These are phyloP conservation scores for Chaetorhynchus papuensis DNA, from an alignment of 2,113 vertebrate species.

Conservation along the genomic window DNA sequence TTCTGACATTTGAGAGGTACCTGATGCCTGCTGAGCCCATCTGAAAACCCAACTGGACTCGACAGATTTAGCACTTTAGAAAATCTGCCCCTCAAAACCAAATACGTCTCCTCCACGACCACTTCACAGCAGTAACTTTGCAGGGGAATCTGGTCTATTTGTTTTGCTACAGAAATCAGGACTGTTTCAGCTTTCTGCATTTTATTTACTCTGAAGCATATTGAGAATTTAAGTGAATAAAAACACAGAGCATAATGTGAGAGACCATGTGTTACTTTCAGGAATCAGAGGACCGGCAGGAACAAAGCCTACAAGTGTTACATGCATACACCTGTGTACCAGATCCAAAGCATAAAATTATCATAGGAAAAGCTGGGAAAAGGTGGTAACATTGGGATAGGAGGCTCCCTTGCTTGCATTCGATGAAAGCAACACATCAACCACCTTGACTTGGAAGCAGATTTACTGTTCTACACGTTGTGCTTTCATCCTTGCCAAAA, in stretches of 20 bases:
- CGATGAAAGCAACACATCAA: background rate
- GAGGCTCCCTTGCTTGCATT: background rate
- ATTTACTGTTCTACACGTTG: constrained; percentile 3
- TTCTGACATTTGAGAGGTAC: background rate
- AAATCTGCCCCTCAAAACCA: background rate
- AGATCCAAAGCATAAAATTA: background rate
- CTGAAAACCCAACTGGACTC: background rate
- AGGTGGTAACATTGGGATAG: background rate
- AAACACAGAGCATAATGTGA: background rate
- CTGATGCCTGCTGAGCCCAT: background rate
- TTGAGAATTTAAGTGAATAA: background rate
- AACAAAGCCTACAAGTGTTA: background rate
- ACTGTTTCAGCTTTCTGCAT: background rate
- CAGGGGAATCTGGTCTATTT: background rate
- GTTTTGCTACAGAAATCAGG: background rate
- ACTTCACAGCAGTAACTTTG: background rate
- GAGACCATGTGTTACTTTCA: background rate
- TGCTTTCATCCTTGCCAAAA: constrained; percentile 43
- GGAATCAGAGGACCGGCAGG: background rate
- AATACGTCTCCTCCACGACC: background rate
- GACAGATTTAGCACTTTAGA: background rate
- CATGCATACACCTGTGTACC: background rate
- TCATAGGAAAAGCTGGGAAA: background rate
- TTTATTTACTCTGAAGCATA: background rate
- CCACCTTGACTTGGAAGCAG: constrained; percentile 2